Percentiles rank a stretch among this genome's conserved stretches.
phyloP scores from a whole-genome alignment of 2,797 vertebrate species.

The Pipistrellus pygmaeus region DNA sequence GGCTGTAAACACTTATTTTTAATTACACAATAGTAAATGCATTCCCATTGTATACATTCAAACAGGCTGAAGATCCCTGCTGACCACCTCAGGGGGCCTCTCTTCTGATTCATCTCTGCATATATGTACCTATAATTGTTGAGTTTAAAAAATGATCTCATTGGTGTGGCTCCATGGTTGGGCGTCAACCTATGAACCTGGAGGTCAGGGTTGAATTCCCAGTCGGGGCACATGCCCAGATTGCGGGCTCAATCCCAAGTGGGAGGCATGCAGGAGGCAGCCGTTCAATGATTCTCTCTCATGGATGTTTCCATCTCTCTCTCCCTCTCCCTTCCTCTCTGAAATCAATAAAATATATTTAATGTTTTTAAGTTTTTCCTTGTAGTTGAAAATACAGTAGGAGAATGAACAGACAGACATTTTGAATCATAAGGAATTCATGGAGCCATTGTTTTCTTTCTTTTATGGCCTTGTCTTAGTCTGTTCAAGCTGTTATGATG shows the following conservation, averaged over 20 bases:
- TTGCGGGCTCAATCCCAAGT: too few species aligned
- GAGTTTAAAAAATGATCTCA: neutral
- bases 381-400: conserved; percentile 31
- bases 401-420: neutral
- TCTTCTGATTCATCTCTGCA: conserved; percentile 53
- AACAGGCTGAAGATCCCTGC: neutral
- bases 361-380: neutral
- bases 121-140: conserved; percentile 13
- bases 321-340: too few species aligned
- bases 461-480: neutral
- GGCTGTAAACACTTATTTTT: neutral
- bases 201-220: too few species aligned
- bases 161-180: too few species aligned
- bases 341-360: too few species aligned
- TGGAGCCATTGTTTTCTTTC: neutral
- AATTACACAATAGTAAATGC: neutral
- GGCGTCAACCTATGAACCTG: too few species aligned
- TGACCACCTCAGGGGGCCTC: neutral
- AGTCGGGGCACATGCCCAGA: too few species aligned
- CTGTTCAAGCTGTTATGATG: neutral
- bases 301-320: too few species aligned
- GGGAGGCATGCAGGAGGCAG: too few species aligned
- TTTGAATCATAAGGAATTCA: conserved; percentile 59
- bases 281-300: too few species aligned
- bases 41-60: conserved; percentile 57